Base-by-base conservation (phyloP, 1,140 invertebrate species). In the Muscidifurax raptorellus region DNA sequence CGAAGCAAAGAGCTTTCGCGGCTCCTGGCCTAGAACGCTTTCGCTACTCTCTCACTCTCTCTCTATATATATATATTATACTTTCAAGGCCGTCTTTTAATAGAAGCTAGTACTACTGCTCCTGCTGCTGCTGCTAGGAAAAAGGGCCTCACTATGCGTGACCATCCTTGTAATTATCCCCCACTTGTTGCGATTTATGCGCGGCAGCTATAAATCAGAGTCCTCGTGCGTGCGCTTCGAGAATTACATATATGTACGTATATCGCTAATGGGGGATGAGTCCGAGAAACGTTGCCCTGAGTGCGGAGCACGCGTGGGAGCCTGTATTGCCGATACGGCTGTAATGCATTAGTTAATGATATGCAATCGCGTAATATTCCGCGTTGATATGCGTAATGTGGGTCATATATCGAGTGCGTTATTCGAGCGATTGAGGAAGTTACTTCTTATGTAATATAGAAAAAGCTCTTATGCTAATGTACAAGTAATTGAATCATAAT, bases 41-140 rank as follows among this genome's bases (percentile, higher is more conserved):
- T 30, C 22, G 77, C n/a, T 40, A 40, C 36, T 40, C 36, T 40
- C 36, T 36, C 32, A 6, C 32, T 36, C 32, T 36, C 32, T 36
- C 32, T 36, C 32, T 36, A 40, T 40, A n/a, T n/a, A n/a, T n/a
- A n/a, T n/a, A n/a, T n/a, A n/a, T n/a, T n/a, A n/a, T n/a, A n/a
- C 77, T 52, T 15, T 71, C 79, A 80, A 80, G 79, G 79, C 64
- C 79, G 79, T 71, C 79, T 69, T 80, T 80, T 80, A 80, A 80
- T 80, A 71, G 79, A 52, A 76, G 25, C 64, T n/a, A 66, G n/a
- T n/a, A n/a, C n/a, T n/a, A 27, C 64, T 2, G 64, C 28, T 40
- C 36, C 36, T 36, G 25, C 5, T 13, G 64, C 13, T 25, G 13
- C 2, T n/a, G 25, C 25, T 27, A 27, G 66, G 27, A 69, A 69